phyloP scores from a whole-genome alignment of 2,113 vertebrate genomes.

The Toxotes jaculatrix region DNA sequence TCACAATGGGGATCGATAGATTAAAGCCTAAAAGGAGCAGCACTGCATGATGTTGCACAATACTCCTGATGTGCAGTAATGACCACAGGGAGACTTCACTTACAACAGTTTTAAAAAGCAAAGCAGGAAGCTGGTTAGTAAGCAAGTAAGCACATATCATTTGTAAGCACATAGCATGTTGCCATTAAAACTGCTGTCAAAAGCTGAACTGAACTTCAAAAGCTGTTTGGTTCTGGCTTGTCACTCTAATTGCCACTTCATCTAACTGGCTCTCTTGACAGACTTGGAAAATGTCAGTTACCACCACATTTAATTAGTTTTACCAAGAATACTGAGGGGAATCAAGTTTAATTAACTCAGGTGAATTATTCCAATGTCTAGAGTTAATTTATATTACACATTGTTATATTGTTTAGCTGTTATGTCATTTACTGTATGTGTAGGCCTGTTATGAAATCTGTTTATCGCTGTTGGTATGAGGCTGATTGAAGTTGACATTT shows the following conservation, averaged over 20 bases:
- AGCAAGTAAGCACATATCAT: background rate
- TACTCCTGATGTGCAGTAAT: background rate
- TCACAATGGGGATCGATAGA: slow-evolving; percentile 8
- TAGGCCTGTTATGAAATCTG: slow-evolving; percentile 27
- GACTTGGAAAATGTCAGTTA: slow-evolving; percentile 64
- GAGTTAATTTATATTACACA: slow-evolving; percentile 54
- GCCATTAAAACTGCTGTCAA: slow-evolving; percentile 25
- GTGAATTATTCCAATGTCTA: slow-evolving; percentile 53
- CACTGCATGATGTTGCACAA: background rate
- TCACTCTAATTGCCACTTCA: slow-evolving; percentile 51
- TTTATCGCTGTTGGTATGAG: slow-evolving; percentile 49
- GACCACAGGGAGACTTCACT: background rate
- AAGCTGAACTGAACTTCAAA: slow-evolving; percentile 40
- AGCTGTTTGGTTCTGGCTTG: slow-evolving; percentile 27
- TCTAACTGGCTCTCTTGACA: slow-evolving; percentile 55
- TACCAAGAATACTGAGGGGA: slow-evolving; percentile 56
- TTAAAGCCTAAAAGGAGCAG: slow-evolving; percentile 28
- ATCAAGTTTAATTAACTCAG: slow-evolving; percentile 70
- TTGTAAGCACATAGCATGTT: slow-evolving; percentile 22
- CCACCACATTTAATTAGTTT: slow-evolving; percentile 69
- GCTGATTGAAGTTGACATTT: slow-evolving; percentile 64
- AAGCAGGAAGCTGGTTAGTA: background rate
- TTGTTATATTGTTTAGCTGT: slow-evolving; percentile 30
- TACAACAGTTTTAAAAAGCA: background rate
- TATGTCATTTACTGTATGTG: slow-evolving; percentile 41